Percentiles rank a stretch among this genome's conserved stretches.
These are phyloP conservation scores for Pachypsylla venusta DNA, from an alignment of 1,140 invertebrate species.

Conservation along the genomic window DNA sequence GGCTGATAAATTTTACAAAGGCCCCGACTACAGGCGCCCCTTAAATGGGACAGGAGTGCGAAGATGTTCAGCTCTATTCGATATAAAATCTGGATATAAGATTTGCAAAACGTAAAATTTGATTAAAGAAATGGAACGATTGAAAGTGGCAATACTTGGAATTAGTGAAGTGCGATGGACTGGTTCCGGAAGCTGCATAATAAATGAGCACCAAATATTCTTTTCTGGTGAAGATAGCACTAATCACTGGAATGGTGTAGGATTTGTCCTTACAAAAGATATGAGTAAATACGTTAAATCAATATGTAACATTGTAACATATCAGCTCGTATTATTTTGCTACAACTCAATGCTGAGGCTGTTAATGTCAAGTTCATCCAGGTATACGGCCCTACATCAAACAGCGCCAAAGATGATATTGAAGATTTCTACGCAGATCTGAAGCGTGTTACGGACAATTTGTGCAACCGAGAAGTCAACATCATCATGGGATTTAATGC, in stretches of 20 bases:
- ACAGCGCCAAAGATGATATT: neutral
- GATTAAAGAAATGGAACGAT: constrained; percentile 5
- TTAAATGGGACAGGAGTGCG: constrained; percentile 17
- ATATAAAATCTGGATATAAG: constrained; percentile 16
- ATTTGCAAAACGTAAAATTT: constrained; percentile 8
- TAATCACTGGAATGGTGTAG: constrained; percentile 12
- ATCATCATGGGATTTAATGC: constrained; percentile 25
- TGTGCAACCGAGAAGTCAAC: constrained; percentile 18
- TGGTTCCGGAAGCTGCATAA: neutral
- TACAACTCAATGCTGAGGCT: neutral
- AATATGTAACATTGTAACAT: neutral
- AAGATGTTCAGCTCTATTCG: constrained; percentile 16
- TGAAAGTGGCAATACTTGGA: too few relatives aligned
- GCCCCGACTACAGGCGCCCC: constrained; percentile 19
- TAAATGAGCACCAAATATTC: constrained; percentile 10
- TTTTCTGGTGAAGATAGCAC: constrained; percentile 13
- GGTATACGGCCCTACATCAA: neutral
- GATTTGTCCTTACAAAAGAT: neutral
- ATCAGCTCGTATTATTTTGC: neutral
- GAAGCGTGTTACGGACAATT: constrained; percentile 1
- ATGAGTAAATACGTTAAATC: neutral
- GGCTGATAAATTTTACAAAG: constrained; percentile 12
- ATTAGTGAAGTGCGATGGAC: constrained; percentile 2
- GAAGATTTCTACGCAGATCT: neutral
- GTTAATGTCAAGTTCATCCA: neutral